Conservation (phyloP, 1,140 invertebrate genomes). For the Ceratosolen solmsi region DNA sequence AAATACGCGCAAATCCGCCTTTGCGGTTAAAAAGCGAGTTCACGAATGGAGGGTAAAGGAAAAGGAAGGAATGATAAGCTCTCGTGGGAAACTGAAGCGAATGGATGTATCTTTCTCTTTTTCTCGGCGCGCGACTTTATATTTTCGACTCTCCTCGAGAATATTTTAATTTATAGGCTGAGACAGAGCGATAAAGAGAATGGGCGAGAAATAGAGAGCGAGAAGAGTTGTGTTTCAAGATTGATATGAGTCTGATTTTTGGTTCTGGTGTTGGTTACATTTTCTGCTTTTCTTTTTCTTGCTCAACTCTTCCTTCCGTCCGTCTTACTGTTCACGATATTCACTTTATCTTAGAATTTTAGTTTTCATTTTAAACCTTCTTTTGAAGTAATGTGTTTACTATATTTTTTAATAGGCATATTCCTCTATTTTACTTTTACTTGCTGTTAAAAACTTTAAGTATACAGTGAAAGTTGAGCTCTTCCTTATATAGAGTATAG, state of each 20-base stretch:
- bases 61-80: conserved; percentile 34
- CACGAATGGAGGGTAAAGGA: conserved; percentile 12
- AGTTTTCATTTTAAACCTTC: not conserved
- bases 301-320: not conserved
- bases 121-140: conserved; percentile 13
- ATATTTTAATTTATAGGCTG: conserved; percentile 42
- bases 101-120: not conserved
- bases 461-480: not conserved
- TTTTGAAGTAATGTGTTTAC: not conserved
- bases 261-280: too few relatives aligned
- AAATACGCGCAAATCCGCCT: not conserved
- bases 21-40: not conserved
- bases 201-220: not conserved
- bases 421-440: not conserved
- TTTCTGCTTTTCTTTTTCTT: not conserved
- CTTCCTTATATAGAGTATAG: not conserved
- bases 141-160: conserved; percentile 12
- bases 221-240: not conserved
- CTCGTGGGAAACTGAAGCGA: conserved; percentile 21
- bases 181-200: not conserved
- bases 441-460: not conserved
- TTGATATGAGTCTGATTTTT: not conserved
- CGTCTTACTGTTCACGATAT: not conserved
- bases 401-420: conserved; percentile 8
- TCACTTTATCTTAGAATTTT: not conserved